Evolutionary conservation across 2,888 invertebrate species (phyloP).

Genomic region (Fragum sueziense): DNA sequence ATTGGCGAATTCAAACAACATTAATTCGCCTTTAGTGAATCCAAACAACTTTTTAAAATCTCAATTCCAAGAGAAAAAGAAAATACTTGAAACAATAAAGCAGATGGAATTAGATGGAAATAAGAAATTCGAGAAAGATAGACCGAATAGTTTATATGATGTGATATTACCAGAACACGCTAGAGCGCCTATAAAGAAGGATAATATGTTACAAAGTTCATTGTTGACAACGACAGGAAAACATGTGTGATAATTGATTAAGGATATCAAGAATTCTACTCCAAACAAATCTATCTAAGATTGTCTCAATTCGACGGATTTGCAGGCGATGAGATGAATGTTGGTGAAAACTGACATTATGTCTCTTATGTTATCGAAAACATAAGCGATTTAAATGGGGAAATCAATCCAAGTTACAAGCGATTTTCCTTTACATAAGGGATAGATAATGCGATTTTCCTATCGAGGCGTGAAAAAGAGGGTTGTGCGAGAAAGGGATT

Average conservation of each 20-base stretch:
- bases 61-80: slow-evolving; percentile 5
- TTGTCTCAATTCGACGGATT: too few relatives aligned
- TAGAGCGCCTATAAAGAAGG: neutral
- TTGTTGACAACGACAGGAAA: slow-evolving; percentile 17
- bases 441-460: too few relatives aligned
- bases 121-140: slow-evolving; percentile 5
- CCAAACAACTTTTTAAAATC: slow-evolving; percentile 1
- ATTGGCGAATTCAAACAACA: neutral
- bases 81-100: slow-evolving; percentile 2
- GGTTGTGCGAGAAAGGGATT: too few relatives aligned
- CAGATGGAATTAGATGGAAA: slow-evolving; percentile 6
- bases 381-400: too few relatives aligned
- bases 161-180: neutral
- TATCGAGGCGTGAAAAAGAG: too few relatives aligned
- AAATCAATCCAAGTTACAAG: too few relatives aligned
- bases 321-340: too few relatives aligned
- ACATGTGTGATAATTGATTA: neutral
- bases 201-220: slow-evolving; percentile 12
- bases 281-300: too few relatives aligned
- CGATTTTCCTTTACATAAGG: too few relatives aligned
- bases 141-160: neutral
- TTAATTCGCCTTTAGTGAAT: neutral
- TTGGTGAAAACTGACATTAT: too few relatives aligned
- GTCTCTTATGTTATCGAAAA: too few relatives aligned
- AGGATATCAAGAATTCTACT: neutral